phyloP scores from a whole-genome alignment of 2,113 vertebrate genomes.

The Sardina pilchardus region DNA sequence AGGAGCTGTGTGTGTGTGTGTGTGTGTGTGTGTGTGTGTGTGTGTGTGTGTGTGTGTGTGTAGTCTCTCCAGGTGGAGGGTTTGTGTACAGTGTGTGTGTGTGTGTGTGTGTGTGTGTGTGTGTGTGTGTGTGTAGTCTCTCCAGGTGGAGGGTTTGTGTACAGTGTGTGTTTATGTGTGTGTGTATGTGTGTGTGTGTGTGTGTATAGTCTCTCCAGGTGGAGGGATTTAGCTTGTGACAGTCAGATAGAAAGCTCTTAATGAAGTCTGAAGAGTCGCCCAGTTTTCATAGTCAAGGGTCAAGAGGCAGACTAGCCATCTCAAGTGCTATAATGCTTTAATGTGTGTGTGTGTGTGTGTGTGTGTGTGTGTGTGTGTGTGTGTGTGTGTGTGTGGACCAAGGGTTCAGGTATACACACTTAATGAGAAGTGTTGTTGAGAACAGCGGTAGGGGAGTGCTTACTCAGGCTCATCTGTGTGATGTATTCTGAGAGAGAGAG shows the following conservation, averaged over 20 bases:
- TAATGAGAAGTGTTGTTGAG: no score
- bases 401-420: no score
- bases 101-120: conserved; percentile 10
- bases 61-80: conserved; percentile 4
- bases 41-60: conserved; percentile 1
- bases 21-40: no score
- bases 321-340: no score
- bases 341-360: no score
- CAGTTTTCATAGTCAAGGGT: neutral
- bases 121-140: conserved; percentile 7
- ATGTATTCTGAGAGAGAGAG: no score
- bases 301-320: neutral
- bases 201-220: conserved; percentile 24
- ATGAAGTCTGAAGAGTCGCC: conserved; percentile 14
- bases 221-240: conserved; percentile 24
- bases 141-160: neutral
- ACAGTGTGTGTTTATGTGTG: conserved; percentile 7
- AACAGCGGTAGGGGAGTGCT: no score
- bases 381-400: no score
- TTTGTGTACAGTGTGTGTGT: conserved; percentile 28
- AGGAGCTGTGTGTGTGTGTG: neutral
- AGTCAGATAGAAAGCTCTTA: conserved; percentile 1
- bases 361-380: no score
- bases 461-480: no score
- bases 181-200: conserved; percentile 18